phyloP scores from a whole-genome alignment of 2,113 vertebrate species.

The Tachycineta bicolor region DNA sequence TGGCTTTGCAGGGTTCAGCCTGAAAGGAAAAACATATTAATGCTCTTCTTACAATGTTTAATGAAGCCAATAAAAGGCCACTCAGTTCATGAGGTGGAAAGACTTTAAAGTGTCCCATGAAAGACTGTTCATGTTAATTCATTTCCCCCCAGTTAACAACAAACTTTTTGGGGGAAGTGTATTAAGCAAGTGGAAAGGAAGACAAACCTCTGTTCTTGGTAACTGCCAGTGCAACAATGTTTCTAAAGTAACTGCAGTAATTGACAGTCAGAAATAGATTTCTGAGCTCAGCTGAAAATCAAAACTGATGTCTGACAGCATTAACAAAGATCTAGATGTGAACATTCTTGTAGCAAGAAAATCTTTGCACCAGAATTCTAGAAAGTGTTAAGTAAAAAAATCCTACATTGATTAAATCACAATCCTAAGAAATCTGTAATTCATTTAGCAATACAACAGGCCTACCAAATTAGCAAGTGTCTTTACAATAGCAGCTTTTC shows the following conservation, averaged over 20 bases:
- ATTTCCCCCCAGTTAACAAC: neutral
- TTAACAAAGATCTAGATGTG: neutral
- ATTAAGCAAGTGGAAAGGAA: neutral
- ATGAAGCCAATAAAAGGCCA: neutral
- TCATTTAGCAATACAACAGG: neutral
- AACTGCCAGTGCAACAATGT: neutral
- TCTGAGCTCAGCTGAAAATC: neutral
- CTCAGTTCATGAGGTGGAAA: neutral
- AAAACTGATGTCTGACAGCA: neutral
- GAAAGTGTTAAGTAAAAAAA: neutral
- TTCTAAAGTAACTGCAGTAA: neutral
- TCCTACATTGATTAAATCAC: neutral
- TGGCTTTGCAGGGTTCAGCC: neutral
- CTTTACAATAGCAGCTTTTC: neutral
- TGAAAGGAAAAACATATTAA: neutral
- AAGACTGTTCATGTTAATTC: neutral
- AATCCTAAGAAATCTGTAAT: neutral
- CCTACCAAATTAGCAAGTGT: neutral
- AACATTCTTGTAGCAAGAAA: neutral
- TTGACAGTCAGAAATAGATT: neutral
- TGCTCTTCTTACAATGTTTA: neutral
- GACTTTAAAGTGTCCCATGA: neutral
- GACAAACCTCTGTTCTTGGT: neutral
- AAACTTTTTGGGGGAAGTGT: accelerated
- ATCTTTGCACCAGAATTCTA: neutral